These are phyloP conservation scores for Cephus pulcher DNA, from an alignment of 2,888 invertebrate species.

Conservation along the genomic window DNA sequence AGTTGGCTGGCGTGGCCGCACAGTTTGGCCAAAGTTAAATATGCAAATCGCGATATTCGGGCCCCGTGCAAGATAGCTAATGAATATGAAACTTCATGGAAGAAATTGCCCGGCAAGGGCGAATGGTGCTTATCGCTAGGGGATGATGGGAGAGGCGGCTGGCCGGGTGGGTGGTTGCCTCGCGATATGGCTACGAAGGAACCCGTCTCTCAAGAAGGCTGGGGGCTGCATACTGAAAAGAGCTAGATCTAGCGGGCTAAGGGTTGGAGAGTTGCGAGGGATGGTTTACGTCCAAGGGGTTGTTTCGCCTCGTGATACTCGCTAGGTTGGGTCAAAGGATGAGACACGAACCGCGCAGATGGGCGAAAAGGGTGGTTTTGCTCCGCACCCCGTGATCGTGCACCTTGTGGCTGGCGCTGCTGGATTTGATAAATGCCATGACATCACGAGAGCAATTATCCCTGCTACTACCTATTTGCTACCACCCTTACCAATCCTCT, in stretches of 20 bases:
- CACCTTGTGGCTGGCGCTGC: conserved; percentile 13
- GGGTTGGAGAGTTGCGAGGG: no score
- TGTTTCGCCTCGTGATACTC: not conserved
- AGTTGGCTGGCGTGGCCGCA: conserved; percentile 10
- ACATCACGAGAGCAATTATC: conserved; percentile 53
- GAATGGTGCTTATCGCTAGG: conserved; percentile 33
- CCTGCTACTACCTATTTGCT: conserved; percentile 44
- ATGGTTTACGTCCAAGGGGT: not conserved
- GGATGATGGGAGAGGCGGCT: conserved; percentile 14
- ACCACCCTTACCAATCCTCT: conserved; percentile 22
- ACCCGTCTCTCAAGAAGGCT: no score
- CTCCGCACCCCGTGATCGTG: conserved; percentile 1
- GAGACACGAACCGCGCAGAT: conserved; percentile 10
- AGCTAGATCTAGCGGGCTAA: no score
- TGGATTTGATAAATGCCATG: conserved; percentile 50
- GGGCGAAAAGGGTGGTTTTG: not conserved
- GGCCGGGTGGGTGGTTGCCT: not conserved
- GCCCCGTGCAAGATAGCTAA: conserved; percentile 15
- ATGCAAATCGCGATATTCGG: conserved; percentile 4
- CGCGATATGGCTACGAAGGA: not conserved
- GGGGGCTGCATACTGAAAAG: no score
- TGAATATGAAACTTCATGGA: conserved; percentile 13
- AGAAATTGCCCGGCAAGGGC: conserved; percentile 16
- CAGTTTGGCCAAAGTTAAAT: conserved; percentile 10
- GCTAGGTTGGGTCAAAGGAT: conserved; percentile 15